Conservation (phyloP, 2,113 vertebrate species). For the Bubalus kerabau region DNA sequence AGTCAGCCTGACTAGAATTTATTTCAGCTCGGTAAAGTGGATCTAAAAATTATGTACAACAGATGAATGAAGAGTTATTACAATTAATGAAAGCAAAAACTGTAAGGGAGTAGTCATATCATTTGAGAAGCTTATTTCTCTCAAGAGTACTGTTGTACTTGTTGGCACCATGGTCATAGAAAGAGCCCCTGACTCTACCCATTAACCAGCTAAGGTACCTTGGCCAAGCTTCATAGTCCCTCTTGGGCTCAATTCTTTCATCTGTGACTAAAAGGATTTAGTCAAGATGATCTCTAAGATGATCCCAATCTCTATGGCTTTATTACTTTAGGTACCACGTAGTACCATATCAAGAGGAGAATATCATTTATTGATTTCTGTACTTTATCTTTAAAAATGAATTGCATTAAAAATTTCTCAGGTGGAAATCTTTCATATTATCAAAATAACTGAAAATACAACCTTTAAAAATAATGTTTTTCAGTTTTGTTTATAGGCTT, state of each 20-base stretch:
- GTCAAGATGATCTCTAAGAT: neutral
- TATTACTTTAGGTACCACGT: neutral
- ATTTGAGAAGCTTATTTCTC: slow-evolving; percentile 1
- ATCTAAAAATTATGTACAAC: neutral
- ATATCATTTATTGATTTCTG: neutral
- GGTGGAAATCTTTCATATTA: neutral
- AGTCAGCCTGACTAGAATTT: neutral
- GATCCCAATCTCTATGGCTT: neutral
- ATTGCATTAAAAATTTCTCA: neutral
- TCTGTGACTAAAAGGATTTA: neutral
- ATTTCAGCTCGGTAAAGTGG: neutral
- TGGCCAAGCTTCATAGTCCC: neutral
- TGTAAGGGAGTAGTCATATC: neutral
- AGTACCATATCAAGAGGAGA: neutral
- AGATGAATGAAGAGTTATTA: slow-evolving; percentile 2
- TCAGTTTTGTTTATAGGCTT: neutral
- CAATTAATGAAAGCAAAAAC: slow-evolving; percentile 9
- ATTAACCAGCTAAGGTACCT: slow-evolving; percentile 24
- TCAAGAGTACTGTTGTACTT: neutral
- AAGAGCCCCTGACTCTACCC: neutral
- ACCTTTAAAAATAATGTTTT: neutral
- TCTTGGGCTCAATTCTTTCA: neutral
- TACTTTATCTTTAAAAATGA: neutral
- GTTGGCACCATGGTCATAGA: neutral
- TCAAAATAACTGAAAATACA: neutral